phyloP scores from a whole-genome alignment of 2,797 vertebrate genomes.

The Enteromius viviparus region DNA sequence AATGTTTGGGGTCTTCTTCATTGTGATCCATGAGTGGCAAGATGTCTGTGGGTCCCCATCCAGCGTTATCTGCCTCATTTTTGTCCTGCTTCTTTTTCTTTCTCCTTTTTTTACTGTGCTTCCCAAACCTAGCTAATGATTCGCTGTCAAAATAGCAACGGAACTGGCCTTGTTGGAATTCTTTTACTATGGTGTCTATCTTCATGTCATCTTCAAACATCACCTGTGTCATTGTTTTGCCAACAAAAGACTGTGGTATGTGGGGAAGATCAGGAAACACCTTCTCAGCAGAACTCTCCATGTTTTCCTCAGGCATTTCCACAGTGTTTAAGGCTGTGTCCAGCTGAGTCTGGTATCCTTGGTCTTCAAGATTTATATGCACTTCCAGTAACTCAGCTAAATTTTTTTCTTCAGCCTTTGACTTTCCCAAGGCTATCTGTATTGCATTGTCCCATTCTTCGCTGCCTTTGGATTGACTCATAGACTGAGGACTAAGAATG shows the following conservation, averaged over 20 bases:
- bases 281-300: constrained; percentile 70
- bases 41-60: constrained; percentile 54
- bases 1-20: constrained; percentile 65
- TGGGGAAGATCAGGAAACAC: constrained; percentile 81
- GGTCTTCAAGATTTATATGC: constrained; percentile 81
- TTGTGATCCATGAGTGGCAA: constrained; percentile 71
- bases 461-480: constrained; percentile 78
- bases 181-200: constrained; percentile 83
- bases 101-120: constrained; percentile 61
- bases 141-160: constrained; percentile 87
- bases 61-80: constrained; percentile 41
- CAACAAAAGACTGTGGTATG: constrained; percentile 86
- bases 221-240: constrained; percentile 88
- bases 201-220: constrained; percentile 86
- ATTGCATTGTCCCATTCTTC: constrained; percentile 82
- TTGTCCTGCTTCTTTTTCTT: constrained; percentile 64
- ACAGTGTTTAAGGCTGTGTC: constrained; percentile 71
- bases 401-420: constrained; percentile 66
- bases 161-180: constrained; percentile 84
- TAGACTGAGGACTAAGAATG: constrained; percentile 74
- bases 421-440: constrained; percentile 68
- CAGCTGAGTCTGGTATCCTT: constrained; percentile 78
- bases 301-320: constrained; percentile 46
- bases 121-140: constrained; percentile 73
- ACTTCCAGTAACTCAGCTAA: constrained; percentile 77